Evolutionary conservation across 2,888 invertebrate species (phyloP).

Genomic region (Pemphredon lugubris): DNA sequence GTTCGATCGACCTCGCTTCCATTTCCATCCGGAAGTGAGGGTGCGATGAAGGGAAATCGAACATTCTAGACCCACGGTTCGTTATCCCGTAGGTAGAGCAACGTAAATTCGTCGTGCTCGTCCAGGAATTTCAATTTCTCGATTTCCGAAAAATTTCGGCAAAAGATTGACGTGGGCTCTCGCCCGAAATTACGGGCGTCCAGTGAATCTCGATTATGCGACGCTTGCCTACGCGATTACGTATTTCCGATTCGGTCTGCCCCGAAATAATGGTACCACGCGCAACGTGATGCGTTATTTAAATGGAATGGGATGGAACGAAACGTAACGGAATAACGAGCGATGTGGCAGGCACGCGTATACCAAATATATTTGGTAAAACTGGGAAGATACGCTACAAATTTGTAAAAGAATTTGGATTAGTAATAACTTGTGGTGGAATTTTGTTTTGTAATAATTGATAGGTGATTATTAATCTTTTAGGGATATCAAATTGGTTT

Average conservation of each 20-base stretch:
- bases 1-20: slow-evolving; percentile 69
- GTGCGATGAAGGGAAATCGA: slow-evolving; percentile 69
- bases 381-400: too few species aligned
- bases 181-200: neutral
- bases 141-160: slow-evolving; percentile 33
- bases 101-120: slow-evolving; percentile 42
- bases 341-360: too few species aligned
- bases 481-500: too few species aligned
- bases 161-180: neutral
- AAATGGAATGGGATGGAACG: neutral
- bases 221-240: neutral
- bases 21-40: slow-evolving; percentile 70
- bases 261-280: too few species aligned
- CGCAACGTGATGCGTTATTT: neutral
- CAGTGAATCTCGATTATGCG: neutral
- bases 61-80: slow-evolving; percentile 61
- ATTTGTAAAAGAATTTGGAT: too few species aligned
- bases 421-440: too few species aligned
- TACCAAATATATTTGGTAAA: too few species aligned
- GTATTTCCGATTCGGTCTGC: neutral
- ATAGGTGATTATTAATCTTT: too few species aligned
- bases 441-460: too few species aligned
- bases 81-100: slow-evolving; percentile 49
- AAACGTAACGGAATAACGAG: neutral
- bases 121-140: slow-evolving; percentile 51